Conservation (phyloP, 2,888 invertebrate species). For the Cephalotes varians region DNA sequence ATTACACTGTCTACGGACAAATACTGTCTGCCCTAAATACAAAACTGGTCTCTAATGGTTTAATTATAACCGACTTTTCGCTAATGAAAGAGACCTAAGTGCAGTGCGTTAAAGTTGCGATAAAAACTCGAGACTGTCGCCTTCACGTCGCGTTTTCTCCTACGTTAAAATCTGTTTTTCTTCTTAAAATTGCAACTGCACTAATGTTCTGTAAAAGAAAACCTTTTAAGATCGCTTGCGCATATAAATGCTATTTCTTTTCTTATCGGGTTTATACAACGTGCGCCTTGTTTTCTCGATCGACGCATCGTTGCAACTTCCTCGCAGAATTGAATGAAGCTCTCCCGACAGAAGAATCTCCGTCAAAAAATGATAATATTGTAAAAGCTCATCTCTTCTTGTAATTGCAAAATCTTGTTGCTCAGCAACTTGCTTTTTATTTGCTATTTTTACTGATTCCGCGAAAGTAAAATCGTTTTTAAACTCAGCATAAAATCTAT, state of each 20-base stretch:
- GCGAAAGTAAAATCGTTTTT: background rate
- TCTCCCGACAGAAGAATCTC: slow-evolving; percentile 68
- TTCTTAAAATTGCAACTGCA: slow-evolving; percentile 8
- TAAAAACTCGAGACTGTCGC: slow-evolving; percentile 14
- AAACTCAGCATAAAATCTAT: background rate
- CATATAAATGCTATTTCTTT: slow-evolving; percentile 15
- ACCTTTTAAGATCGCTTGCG: slow-evolving; percentile 2
- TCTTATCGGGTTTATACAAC: slow-evolving; percentile 4
- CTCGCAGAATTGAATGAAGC: slow-evolving; percentile 61
- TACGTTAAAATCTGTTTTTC: slow-evolving; percentile 7
- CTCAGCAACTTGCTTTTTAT: background rate
- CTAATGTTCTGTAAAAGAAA: background rate
- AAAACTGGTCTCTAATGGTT: slow-evolving; percentile 26
- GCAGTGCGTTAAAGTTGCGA: slow-evolving; percentile 10
- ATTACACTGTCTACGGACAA: slow-evolving; percentile 15
- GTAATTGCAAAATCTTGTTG: slow-evolving; percentile 46
- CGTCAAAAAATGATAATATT: slow-evolving; percentile 62
- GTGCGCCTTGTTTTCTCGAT: slow-evolving; percentile 41
- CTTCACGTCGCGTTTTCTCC: slow-evolving; percentile 11
- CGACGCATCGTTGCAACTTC: slow-evolving; percentile 11
- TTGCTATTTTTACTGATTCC: background rate
- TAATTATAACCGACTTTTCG: slow-evolving; percentile 34
- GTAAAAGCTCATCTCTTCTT: slow-evolving; percentile 51
- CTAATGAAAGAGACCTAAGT: slow-evolving; percentile 33
- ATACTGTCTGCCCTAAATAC: slow-evolving; percentile 4